Percentiles rank a stretch among this genome's conserved stretches.
phyloP scores from a whole-genome alignment of 37 sponge, comb jelly and placozoan species.

The Ianthella basta region DNA sequence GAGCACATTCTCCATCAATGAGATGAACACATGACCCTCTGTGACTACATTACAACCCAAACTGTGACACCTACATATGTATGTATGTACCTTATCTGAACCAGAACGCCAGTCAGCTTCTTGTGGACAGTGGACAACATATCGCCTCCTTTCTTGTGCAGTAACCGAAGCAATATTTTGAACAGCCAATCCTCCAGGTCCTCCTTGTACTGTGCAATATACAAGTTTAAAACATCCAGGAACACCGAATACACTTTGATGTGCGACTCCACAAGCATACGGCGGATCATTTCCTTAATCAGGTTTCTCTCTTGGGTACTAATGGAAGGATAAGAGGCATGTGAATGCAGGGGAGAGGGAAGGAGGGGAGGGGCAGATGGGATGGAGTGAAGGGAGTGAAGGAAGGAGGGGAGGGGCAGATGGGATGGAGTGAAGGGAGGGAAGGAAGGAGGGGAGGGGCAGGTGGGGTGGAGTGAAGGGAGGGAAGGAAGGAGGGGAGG shows the following conservation, averaged over 20 bases:
- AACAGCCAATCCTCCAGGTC: constrained; percentile 82
- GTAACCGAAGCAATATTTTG: constrained; percentile 61
- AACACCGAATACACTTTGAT: constrained; percentile 75
- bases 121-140: constrained; percentile 65
- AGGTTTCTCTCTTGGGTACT: constrained; percentile 57
- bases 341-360: neutral
- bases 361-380: neutral
- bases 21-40: neutral
- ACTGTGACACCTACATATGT: neutral
- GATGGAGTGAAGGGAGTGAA: neutral
- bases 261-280: constrained; percentile 77
- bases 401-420: neutral
- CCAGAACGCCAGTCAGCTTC: constrained; percentile 66
- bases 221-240: constrained; percentile 62
- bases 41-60: neutral
- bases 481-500: neutral
- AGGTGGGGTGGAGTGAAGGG: neutral
- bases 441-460: neutral
- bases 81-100: constrained; percentile 63
- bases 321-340: neutral
- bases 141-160: constrained; percentile 76
- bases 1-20: too few species aligned
- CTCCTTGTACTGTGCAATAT: constrained; percentile 58
- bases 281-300: constrained; percentile 68
- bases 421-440: neutral